These are phyloP conservation scores for Motacilla tschutschensis DNA, from an alignment of 2,113 vertebrate species.

Conservation along the genomic window DNA sequence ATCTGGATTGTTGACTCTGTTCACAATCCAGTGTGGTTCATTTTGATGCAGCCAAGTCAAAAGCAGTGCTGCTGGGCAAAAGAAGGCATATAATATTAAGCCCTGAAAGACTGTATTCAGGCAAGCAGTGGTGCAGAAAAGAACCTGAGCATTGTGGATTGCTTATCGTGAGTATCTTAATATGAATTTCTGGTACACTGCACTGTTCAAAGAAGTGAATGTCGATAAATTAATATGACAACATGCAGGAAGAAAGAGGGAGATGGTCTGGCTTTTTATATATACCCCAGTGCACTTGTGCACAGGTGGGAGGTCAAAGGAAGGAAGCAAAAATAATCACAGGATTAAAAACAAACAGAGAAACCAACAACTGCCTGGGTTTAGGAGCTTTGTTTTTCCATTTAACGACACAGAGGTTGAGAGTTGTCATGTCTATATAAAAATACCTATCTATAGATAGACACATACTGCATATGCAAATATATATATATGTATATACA, in stretches of 20 bases:
- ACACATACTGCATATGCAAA: neutral
- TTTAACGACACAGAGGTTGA: neutral
- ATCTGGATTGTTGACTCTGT: neutral
- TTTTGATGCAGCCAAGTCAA: neutral
- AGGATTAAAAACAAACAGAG: neutral
- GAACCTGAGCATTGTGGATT: neutral
- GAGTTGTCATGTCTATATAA: neutral
- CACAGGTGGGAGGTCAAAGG: neutral
- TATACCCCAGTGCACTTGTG: neutral
- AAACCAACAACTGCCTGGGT: neutral
- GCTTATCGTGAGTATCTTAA: neutral
- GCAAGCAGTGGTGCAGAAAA: neutral
- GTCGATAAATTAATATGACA: neutral
- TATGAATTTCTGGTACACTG: neutral
- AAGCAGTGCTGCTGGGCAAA: neutral
- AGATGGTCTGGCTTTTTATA: neutral
- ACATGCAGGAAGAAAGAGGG: neutral
- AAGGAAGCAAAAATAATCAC: neutral
- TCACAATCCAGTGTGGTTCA: neutral
- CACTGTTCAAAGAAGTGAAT: neutral
- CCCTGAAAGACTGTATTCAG: neutral
- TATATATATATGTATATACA: neutral
- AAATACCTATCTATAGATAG: neutral
- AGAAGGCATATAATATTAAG: neutral
- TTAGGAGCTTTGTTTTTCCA: neutral